These are phyloP conservation scores for Nyctalus aviator DNA, from an alignment of 2,797 vertebrate genomes.

Conservation along the genomic window DNA sequence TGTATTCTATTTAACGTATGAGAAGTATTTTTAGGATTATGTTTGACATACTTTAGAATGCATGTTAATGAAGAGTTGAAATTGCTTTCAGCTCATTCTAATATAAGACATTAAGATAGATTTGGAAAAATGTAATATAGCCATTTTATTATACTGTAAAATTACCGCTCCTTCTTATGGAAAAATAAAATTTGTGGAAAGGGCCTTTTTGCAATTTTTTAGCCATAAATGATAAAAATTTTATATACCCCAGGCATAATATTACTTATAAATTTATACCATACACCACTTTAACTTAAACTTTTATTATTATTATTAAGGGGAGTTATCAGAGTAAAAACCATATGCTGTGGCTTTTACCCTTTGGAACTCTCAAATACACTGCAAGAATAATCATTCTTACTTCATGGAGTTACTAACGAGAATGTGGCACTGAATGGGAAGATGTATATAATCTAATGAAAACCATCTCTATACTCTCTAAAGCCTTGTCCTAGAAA, in stretches of 20 bases:
- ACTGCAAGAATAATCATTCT: conserved; percentile 79
- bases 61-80: conserved; percentile 81
- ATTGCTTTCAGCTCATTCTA: conserved; percentile 82
- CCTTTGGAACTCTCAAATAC: conserved; percentile 69
- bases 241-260: conserved; percentile 82
- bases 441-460: conserved; percentile 44
- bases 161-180: conserved; percentile 81
- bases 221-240: conserved; percentile 77
- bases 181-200: conserved; percentile 85
- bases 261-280: conserved; percentile 85
- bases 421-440: conserved; percentile 63
- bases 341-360: conserved; percentile 80
- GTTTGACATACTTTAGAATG: conserved; percentile 73
- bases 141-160: conserved; percentile 87
- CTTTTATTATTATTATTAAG: conserved; percentile 40
- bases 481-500: conserved; percentile 63
- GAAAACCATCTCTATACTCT: conserved; percentile 75
- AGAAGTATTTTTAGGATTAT: conserved; percentile 65
- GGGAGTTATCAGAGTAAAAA: conserved; percentile 74
- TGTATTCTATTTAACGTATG: conserved; percentile 29
- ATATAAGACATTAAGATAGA: conserved; percentile 70
- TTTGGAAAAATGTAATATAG: conserved; percentile 68
- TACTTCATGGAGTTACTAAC: conserved; percentile 69
- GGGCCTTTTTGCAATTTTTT: conserved; percentile 79
- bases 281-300: conserved; percentile 79